phyloP scores from a whole-genome alignment of 2,888 invertebrate genomes.

The Ernsta delagoae region DNA sequence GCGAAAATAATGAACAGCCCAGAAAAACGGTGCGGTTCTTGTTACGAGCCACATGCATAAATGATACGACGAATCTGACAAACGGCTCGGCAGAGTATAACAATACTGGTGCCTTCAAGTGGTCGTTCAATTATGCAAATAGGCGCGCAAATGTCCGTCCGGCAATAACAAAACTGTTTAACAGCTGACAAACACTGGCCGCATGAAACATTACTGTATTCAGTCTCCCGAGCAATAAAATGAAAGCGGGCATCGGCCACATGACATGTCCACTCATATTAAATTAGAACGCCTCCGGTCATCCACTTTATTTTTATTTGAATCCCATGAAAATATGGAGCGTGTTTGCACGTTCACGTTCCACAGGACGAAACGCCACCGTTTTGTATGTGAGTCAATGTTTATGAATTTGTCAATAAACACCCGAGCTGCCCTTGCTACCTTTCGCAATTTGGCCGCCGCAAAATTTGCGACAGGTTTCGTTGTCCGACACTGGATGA shows the following conservation, averaged over 20 bases:
- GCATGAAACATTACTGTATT: slow-evolving; percentile 72
- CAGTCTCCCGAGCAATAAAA: slow-evolving; percentile 77
- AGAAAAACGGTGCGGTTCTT: slow-evolving; percentile 77
- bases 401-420: slow-evolving; percentile 83
- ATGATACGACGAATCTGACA: slow-evolving; percentile 84
- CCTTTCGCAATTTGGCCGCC: slow-evolving; percentile 64
- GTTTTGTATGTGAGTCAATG: slow-evolving; percentile 77
- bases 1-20: slow-evolving; percentile 79
- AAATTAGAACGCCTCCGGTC: slow-evolving; percentile 79
- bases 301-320: slow-evolving; percentile 82
- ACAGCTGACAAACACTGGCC: slow-evolving; percentile 77
- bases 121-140: slow-evolving; percentile 86
- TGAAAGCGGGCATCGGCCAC: slow-evolving; percentile 70
- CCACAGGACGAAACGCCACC: slow-evolving; percentile 63
- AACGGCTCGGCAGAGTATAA: slow-evolving; percentile 83
- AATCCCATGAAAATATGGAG: slow-evolving; percentile 81
- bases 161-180: slow-evolving; percentile 83
- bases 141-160: slow-evolving; percentile 77
- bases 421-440: slow-evolving; percentile 60
- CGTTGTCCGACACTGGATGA: slow-evolving; percentile 49
- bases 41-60: slow-evolving; percentile 82
- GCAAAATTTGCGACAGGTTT: slow-evolving; percentile 55
- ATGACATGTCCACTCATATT: slow-evolving; percentile 78
- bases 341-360: slow-evolving; percentile 73
- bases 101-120: slow-evolving; percentile 83